Evolutionary conservation across 2,113 vertebrate species (phyloP).

Genomic region (Manacus vitellinus): DNA sequence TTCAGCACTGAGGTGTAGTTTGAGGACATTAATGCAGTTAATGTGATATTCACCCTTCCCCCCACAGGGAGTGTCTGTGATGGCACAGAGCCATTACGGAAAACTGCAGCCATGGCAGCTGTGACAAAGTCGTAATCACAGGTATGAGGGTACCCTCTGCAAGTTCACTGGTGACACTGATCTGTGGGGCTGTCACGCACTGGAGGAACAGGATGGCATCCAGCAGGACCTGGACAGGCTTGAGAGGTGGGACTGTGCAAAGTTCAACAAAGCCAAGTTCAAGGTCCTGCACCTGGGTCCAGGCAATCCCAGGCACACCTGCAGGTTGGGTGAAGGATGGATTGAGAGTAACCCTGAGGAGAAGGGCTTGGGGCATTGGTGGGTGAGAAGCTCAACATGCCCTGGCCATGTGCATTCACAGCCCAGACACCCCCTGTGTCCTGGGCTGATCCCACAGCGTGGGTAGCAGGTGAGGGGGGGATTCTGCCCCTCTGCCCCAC

Average conservation of each 20-base stretch:
- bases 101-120: background rate
- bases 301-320: background rate
- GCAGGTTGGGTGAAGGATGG: background rate
- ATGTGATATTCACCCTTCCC: background rate
- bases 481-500: too few species aligned
- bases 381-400: too few species aligned
- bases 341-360: background rate
- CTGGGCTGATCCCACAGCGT: too few species aligned
- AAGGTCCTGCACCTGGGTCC: background rate
- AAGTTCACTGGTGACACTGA: background rate
- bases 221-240: background rate
- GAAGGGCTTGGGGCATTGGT: background rate
- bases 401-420: too few species aligned
- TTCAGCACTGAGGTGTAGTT: background rate
- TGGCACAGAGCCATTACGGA: background rate
- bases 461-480: too few species aligned
- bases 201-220: background rate
- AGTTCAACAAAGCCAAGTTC: background rate
- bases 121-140: background rate
- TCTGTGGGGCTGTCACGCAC: background rate
- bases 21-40: background rate
- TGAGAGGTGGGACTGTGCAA: fast-evolving
- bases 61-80: fast-evolving
- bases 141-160: background rate
- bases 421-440: too few species aligned